Percentiles rank a stretch among this genome's conserved stretches.
Conservation (phyloP, 2,797 vertebrate genomes). For the Chelonia mydas region DNA sequence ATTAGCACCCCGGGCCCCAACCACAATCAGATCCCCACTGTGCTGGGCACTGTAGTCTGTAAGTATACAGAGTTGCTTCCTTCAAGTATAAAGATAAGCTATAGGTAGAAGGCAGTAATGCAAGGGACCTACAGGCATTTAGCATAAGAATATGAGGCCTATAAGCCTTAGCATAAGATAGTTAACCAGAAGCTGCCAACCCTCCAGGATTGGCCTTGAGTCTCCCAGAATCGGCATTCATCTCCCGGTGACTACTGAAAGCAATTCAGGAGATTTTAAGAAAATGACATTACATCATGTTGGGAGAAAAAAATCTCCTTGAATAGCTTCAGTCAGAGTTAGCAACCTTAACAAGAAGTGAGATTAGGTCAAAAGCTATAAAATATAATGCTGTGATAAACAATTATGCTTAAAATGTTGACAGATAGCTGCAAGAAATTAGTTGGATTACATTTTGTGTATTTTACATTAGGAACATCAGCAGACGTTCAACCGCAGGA, state of each 20-base stretch:
- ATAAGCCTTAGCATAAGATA: not conserved
- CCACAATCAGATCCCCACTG: not conserved
- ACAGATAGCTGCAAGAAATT: not conserved
- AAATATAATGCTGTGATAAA: not conserved
- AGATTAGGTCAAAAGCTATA: not conserved
- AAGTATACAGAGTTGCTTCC: not conserved
- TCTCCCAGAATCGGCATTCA: too few relatives aligned
- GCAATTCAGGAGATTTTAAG: too few relatives aligned
- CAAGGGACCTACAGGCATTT: not conserved
- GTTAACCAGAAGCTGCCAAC: not conserved
- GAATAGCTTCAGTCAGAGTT: too few relatives aligned
- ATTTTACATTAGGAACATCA: not conserved
- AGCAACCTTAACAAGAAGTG: not conserved
- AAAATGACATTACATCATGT: too few relatives aligned
- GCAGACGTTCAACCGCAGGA: not conserved
- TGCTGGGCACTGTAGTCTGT: not conserved
- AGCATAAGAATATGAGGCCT: not conserved
- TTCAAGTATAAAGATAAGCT: not conserved
- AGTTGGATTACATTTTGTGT: not conserved
- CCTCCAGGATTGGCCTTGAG: too few relatives aligned
- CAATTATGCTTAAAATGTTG: not conserved
- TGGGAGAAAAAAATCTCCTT: too few relatives aligned
- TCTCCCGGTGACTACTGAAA: too few relatives aligned
- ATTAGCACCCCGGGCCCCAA: not conserved
- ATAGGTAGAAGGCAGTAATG: not conserved